These are phyloP conservation scores for Paratilapia polleni DNA, from an alignment of 2,113 vertebrate species.

Conservation along the genomic window DNA sequence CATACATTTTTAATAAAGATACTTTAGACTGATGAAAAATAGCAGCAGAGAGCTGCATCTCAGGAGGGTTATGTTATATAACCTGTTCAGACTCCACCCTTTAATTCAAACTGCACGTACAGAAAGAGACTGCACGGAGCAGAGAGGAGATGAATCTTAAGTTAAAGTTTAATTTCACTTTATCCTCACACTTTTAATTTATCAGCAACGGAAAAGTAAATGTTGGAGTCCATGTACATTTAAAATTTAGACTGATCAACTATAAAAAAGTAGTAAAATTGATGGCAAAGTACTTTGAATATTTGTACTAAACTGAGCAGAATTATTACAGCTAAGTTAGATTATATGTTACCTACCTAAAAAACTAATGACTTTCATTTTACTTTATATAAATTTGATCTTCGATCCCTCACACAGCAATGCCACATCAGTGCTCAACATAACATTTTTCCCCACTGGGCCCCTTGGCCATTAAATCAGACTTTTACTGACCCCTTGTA, in stretches of 20 bases:
- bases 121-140: too few species aligned
- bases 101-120: not conserved
- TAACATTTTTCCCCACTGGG: not conserved
- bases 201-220: not conserved
- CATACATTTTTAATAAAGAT: not conserved
- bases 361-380: not conserved
- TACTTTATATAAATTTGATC: not conserved
- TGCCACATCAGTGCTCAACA: not conserved
- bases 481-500: too few species aligned
- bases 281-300: too few species aligned
- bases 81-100: slow-evolving; percentile 22
- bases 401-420: not conserved
- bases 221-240: not conserved
- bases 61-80: slow-evolving; percentile 28
- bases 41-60: not conserved
- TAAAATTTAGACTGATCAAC: not conserved
- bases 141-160: too few species aligned
- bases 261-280: not conserved
- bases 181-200: too few species aligned
- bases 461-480: rapidly evolving
- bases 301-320: too few species aligned
- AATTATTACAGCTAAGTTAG: too few species aligned
- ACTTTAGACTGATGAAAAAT: rapidly evolving
- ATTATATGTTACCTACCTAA: too few species aligned
- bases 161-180: too few species aligned